Evolutionary conservation across 2,888 invertebrate species (phyloP).

Genomic region (Sarcophaga caerulescens): DNA sequence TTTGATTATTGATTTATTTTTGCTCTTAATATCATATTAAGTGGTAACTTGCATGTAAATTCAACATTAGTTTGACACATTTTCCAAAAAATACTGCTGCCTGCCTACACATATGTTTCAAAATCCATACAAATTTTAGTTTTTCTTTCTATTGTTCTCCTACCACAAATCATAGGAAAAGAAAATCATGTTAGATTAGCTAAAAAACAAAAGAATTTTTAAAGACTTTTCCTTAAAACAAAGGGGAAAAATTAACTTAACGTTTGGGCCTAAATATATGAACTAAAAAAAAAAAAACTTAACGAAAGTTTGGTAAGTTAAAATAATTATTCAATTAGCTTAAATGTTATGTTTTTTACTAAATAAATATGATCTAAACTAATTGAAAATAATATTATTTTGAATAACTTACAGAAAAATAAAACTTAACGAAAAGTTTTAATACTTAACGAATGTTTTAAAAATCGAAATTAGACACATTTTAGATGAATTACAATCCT

Average conservation of each 20-base stretch:
- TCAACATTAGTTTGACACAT: constrained; percentile 57
- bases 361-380: not conserved
- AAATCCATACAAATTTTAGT: too few species aligned
- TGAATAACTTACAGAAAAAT: not conserved
- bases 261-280: too few species aligned
- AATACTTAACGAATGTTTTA: too few species aligned
- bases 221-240: not conserved
- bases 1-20: constrained; percentile 61
- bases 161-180: too few species aligned
- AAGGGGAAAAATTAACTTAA: too few species aligned
- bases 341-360: not conserved
- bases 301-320: not conserved
- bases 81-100: not conserved
- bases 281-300: not conserved
- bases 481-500: not conserved
- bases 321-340: not conserved
- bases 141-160: too few species aligned
- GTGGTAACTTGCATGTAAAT: constrained; percentile 63
- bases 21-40: constrained; percentile 59
- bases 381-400: not conserved
- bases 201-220: too few species aligned
- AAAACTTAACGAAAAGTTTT: not conserved
- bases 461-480: not conserved
- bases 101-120: constrained; percentile 40
- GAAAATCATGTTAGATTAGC: too few species aligned